These are phyloP conservation scores for Argyrosomus japonicus DNA, from an alignment of 2,113 vertebrate species.

Conservation along the genomic window DNA sequence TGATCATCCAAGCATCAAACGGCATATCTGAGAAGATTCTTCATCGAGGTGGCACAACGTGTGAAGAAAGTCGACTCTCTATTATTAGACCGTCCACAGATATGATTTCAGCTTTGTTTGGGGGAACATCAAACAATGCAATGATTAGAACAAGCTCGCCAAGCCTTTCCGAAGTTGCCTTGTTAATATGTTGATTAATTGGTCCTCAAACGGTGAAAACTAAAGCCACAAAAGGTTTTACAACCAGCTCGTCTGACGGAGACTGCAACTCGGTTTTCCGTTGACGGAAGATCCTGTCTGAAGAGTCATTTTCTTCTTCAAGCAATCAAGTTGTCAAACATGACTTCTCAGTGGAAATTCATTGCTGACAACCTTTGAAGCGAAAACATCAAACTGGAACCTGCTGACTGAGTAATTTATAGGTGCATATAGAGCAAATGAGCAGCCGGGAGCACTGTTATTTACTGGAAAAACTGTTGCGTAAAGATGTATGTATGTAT, in stretches of 20 bases:
- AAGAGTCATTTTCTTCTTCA: background rate
- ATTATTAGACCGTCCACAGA: background rate
- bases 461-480: constrained; percentile 1
- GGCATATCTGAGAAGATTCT: background rate
- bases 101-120: constrained; percentile 6
- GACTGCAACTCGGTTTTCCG: background rate
- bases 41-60: background rate
- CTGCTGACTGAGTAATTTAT: constrained; percentile 55
- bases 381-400: constrained; percentile 41
- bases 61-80: background rate
- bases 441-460: constrained; percentile 34
- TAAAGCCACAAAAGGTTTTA: constrained; percentile 23
- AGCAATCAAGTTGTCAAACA: constrained; percentile 24
- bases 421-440: constrained; percentile 43
- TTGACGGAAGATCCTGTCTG: background rate
- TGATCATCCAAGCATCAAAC: background rate
- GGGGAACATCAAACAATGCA: constrained; percentile 53
- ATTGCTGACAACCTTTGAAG: constrained; percentile 7
- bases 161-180: constrained; percentile 28
- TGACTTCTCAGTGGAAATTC: background rate
- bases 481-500: constrained; percentile 8
- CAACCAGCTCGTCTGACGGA: background rate
- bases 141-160: constrained; percentile 54
- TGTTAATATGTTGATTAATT: constrained; percentile 68
- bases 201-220: constrained; percentile 50